Percentiles rank a stretch among this genome's conserved stretches.
phyloP scores from a whole-genome alignment of 2,888 invertebrate species.

The Synergus umbraculus region DNA sequence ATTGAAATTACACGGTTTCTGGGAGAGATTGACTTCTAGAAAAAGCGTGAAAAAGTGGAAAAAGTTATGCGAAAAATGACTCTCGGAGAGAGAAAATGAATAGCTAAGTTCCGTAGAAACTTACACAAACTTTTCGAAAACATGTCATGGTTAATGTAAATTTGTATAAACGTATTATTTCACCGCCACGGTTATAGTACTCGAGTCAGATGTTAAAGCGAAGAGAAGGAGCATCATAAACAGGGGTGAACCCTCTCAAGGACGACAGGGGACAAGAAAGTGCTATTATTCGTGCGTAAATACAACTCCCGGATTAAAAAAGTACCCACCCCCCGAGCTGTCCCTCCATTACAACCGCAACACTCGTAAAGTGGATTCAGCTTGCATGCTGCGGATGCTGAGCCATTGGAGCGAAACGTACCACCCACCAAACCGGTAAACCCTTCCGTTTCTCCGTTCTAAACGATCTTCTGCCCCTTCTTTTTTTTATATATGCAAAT shows the following conservation, averaged over 20 bases:
- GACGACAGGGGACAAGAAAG: slow-evolving; percentile 59
- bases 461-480: slow-evolving; percentile 11
- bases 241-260: slow-evolving; percentile 40
- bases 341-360: slow-evolving; percentile 27
- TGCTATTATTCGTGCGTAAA: slow-evolving; percentile 60
- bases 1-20: not conserved
- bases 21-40: slow-evolving; percentile 1
- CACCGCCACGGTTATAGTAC: not conserved
- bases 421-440: slow-evolving; percentile 53
- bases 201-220: slow-evolving; percentile 19
- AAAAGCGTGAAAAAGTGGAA: not conserved
- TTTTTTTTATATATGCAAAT: slow-evolving; percentile 17
- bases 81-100: not conserved
- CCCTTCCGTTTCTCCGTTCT: slow-evolving; percentile 54
- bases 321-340: slow-evolving; percentile 44
- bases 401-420: slow-evolving; percentile 27
- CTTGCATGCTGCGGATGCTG: slow-evolving; percentile 29
- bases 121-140: slow-evolving; percentile 21
- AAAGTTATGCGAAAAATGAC: slow-evolving; percentile 12
- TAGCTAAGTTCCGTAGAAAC: slow-evolving; percentile 15
- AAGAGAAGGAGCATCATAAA: slow-evolving; percentile 23
- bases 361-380: slow-evolving; percentile 35
- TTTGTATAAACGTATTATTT: slow-evolving; percentile 28
- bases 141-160: slow-evolving; percentile 21
- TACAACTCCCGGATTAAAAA: slow-evolving; percentile 63